Base-by-base conservation (phyloP, 2,797 vertebrate genomes). In the Acropternis orthonyx region DNA sequence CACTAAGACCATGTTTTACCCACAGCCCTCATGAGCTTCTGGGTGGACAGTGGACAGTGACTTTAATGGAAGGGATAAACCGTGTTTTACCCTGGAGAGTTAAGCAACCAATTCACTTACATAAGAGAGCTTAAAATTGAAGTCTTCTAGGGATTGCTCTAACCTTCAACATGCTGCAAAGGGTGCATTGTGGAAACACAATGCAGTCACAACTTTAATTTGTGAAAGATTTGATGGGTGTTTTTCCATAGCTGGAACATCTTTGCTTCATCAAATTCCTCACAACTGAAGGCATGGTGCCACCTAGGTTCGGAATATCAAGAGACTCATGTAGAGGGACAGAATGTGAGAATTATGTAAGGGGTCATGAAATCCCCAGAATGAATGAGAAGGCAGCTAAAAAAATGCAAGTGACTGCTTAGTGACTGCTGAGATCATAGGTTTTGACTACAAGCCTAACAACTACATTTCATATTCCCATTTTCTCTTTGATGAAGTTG, bases 61-160 rank as follows among this genome's bases (percentile, higher is more conserved):
- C 56, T 91, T 75, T 82, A 92, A 85, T 13, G 22, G 37, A 87
- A 89, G n/a, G 43, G 20, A 28, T 89, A 89, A 82, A 85, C 4
- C 51, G 7, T 7, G 4, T 8, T 71, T 78, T 90, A 59, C 66
- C 54, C 56, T 34, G 24, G n/a, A 69, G n/a, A 77, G 4, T 0
- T 71, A 19, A 65, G 30, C 52, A 89, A 69, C 27, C 26, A 82
- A 73, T 34, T 4, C 48, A 44, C 61, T 91, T 65, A 52, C 28
- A 34, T 19, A 61, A 79, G 18, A 32, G 8, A 82, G 21, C 11
- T 89, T 85, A 59, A 69, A 71, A 91, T 71, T 79, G 13, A 48
- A 3, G 0, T 37, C 20, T 91, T 84, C 36, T 85, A 78, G 19
- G 26, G 20, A 51, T 46, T 69, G 13, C 8, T 79, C 3, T 67